Evolutionary conservation across 2,113 vertebrate species (phyloP).

Genomic region (Daboia siamensis): DNA sequence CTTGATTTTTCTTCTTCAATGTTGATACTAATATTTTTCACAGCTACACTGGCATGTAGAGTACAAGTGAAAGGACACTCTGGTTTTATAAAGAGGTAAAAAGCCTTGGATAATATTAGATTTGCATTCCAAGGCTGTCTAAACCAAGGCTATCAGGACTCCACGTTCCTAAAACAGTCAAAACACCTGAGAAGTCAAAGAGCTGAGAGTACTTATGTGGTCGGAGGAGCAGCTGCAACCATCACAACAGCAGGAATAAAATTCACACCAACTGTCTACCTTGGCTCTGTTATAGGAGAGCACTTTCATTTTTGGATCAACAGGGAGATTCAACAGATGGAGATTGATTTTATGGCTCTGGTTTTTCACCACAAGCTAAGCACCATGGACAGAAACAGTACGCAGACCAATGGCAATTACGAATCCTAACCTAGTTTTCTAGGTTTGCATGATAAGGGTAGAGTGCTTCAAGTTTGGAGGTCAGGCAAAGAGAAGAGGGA

Average conservation of each 20-base stretch:
- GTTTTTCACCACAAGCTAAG: neutral
- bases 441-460: neutral
- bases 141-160: neutral
- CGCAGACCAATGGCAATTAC: neutral
- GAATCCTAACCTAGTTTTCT: neutral
- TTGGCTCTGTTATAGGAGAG: neutral
- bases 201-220: neutral
- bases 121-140: neutral
- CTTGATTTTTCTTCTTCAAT: neutral
- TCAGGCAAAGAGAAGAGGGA: neutral
- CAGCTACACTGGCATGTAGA: neutral
- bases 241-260: neutral
- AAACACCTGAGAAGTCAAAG: neutral
- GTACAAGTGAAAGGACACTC: neutral
- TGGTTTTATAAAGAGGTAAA: neutral
- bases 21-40: neutral
- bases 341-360: neutral
- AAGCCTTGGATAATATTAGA: neutral
- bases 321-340: neutral
- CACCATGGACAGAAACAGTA: neutral
- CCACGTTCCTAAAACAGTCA: neutral
- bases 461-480: neutral
- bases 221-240: neutral
- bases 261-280: neutral
- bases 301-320: neutral